Conservation (phyloP, 1,140 invertebrate species). For the Antheraea mylitta region DNA sequence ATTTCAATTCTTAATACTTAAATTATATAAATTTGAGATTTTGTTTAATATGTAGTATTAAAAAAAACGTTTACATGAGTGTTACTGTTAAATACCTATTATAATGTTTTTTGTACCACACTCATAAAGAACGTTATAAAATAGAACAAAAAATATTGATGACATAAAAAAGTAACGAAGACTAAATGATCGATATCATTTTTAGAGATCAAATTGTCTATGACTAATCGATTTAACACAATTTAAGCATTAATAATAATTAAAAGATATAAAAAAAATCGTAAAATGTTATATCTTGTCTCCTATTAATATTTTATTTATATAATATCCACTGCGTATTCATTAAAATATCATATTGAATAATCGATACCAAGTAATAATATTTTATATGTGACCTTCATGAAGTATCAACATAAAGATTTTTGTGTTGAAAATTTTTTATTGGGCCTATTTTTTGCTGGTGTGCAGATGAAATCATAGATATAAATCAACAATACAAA, state of each 20-base stretch:
- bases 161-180: not conserved
- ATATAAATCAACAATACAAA: too few species aligned
- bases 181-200: not conserved
- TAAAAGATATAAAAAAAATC: not conserved
- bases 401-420: not conserved
- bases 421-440: not conserved
- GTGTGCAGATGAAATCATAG: too few species aligned
- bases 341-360: not conserved
- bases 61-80: too few species aligned
- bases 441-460: too few species aligned
- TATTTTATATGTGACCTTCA: not conserved
- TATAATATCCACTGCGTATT: not conserved
- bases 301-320: not conserved
- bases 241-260: not conserved
- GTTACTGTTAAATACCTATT: too few species aligned
- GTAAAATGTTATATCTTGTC: not conserved
- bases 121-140: not conserved
- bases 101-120: not conserved
- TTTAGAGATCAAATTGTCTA: not conserved
- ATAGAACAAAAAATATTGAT: not conserved
- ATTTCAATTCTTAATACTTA: too few species aligned
- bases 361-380: not conserved
- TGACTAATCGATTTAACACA: not conserved
- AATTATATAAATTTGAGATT: too few species aligned
- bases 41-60: too few species aligned